phyloP scores from a whole-genome alignment of 2,888 invertebrate genomes.

The Abrostola triplasia region DNA sequence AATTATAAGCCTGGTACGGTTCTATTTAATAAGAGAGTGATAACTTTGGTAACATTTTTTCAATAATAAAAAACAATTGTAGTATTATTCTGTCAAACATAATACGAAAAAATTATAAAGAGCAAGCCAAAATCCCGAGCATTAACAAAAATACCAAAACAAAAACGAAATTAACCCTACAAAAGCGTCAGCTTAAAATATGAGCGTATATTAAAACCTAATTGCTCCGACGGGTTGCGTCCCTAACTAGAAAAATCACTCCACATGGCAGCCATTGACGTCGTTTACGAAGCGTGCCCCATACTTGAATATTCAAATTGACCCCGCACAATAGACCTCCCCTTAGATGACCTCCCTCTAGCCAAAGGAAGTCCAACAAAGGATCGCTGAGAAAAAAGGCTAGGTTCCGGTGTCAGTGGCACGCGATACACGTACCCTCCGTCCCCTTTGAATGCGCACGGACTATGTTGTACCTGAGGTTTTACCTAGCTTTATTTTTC shows the following conservation, averaged over 20 bases:
- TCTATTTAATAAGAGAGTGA: neutral
- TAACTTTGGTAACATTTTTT: neutral
- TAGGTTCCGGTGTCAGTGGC: conserved; percentile 81
- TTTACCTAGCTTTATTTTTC: conserved; percentile 53
- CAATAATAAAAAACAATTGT: neutral
- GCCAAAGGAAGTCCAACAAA: conserved; percentile 80
- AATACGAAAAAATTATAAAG: neutral
- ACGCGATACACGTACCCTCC: conserved; percentile 64
- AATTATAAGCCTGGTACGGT: conserved; percentile 5
- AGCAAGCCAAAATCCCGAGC: conserved; percentile 1
- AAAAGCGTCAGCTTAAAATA: conserved; percentile 30
- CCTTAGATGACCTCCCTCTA: conserved; percentile 60
- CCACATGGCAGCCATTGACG: conserved; percentile 65
- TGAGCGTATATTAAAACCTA: conserved; percentile 49
- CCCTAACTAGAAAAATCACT: conserved; percentile 51
- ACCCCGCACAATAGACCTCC: conserved; percentile 71
- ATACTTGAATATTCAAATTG: conserved; percentile 84
- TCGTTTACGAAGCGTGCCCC: conserved; percentile 73
- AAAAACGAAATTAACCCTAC: conserved; percentile 27
- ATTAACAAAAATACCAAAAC: conserved; percentile 6
- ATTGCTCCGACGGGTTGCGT: conserved; percentile 48
- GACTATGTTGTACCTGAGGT: conserved; percentile 48
- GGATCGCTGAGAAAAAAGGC: conserved; percentile 77
- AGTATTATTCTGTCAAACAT: neutral
- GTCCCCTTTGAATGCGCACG: conserved; percentile 57